These are phyloP conservation scores for Dynastes grantii DNA, from an alignment of 2,888 invertebrate species.

Conservation along the genomic window DNA sequence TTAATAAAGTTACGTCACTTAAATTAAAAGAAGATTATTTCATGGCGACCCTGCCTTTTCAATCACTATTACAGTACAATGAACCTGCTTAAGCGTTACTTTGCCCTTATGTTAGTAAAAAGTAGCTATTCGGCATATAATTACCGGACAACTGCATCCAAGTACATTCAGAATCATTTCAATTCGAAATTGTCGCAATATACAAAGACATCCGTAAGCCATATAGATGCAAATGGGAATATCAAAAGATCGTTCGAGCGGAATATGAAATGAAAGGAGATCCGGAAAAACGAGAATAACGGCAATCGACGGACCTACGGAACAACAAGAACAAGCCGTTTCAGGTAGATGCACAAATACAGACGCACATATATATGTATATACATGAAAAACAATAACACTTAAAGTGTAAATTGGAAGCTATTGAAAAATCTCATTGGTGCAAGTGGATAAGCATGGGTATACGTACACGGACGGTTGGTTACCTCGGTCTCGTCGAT, in stretches of 20 bases:
- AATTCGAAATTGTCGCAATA: background rate
- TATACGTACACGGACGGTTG: conserved; percentile 32
- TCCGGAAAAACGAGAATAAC: conserved; percentile 6
- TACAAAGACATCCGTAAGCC: conserved; percentile 1
- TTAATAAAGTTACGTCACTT: no score
- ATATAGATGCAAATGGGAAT: conserved; percentile 34
- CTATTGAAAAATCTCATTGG: conserved; percentile 63
- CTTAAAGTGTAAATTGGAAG: conserved; percentile 62
- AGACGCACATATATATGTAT: conserved; percentile 8
- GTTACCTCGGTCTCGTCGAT: conserved; percentile 56
- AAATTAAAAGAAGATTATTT: no score
- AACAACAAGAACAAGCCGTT: conserved; percentile 2
- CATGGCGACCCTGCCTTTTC: no score
- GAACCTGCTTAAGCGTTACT: no score
- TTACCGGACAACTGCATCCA: background rate
- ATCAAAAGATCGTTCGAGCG: conserved; percentile 15
- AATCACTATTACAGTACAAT: no score
- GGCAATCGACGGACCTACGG: conserved; percentile 20
- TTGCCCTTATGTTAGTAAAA: no score
- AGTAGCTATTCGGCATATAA: no score
- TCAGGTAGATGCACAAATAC: conserved; percentile 12
- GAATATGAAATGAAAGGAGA: conserved; percentile 27
- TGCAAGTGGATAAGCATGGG: conserved; percentile 17
- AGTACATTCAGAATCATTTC: background rate
- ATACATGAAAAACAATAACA: conserved; percentile 53